Conservation (phyloP, 2,113 vertebrate genomes). For the Pantherophis guttatus region DNA sequence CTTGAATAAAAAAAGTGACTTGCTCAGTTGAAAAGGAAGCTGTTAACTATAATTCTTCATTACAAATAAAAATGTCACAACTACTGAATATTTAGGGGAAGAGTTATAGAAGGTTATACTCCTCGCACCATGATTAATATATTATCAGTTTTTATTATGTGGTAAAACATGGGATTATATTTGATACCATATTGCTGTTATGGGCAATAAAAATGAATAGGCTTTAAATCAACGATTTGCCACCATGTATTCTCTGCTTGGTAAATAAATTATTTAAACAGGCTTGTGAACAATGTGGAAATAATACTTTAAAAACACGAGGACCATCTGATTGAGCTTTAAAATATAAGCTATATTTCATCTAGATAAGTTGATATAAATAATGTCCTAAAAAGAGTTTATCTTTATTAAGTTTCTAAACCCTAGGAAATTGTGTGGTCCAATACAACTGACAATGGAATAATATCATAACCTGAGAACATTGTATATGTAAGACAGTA, state of each 20-base stretch:
- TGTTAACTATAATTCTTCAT: conserved; percentile 4
- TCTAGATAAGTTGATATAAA: background rate
- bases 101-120: conserved; percentile 17
- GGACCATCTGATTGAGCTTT: background rate
- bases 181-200: conserved; percentile 23
- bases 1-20: conserved; percentile 31
- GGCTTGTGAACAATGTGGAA: conserved; percentile 15
- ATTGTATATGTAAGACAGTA: background rate
- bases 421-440: background rate
- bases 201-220: conserved; percentile 13
- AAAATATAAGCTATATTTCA: background rate
- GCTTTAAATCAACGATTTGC: background rate
- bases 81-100: conserved; percentile 25
- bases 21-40: background rate
- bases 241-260: background rate
- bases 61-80: conserved; percentile 1
- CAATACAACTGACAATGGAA: background rate
- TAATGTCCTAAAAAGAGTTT: background rate
- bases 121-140: background rate
- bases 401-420: background rate
- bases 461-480: background rate
- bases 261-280: conserved; percentile 11
- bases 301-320: conserved; percentile 4
- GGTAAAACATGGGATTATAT: conserved; percentile 5
- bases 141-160: conserved; percentile 41